phyloP scores from a whole-genome alignment of 2,113 vertebrate genomes.

The Tragulus kanchil region DNA sequence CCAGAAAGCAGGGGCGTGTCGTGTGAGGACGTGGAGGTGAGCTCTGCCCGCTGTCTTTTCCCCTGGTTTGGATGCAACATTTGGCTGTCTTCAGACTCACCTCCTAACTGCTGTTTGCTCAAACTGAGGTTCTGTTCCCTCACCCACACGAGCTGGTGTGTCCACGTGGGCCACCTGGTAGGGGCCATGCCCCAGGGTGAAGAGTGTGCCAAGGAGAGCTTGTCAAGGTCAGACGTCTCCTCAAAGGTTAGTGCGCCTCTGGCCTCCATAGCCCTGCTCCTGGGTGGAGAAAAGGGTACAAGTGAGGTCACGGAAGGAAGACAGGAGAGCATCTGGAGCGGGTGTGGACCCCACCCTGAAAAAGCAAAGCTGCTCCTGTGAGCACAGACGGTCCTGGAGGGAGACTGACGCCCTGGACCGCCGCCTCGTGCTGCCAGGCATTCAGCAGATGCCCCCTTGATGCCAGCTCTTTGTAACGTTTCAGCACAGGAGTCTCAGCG shows the following conservation, averaged over 20 bases:
- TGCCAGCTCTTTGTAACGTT: rapidly evolving
- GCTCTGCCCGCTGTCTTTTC: rapidly evolving
- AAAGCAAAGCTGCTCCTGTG: rapidly evolving
- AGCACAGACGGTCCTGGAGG: rapidly evolving
- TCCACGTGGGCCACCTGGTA: background rate
- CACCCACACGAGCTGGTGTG: background rate
- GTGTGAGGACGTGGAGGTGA: rapidly evolving
- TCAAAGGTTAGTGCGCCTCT: rapidly evolving
- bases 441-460: rapidly evolving
- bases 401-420: rapidly evolving
- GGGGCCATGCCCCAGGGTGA: too few relatives aligned
- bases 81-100: background rate
- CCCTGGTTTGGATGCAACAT: rapidly evolving
- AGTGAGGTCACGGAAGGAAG: background rate
- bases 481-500: rapidly evolving
- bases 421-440: rapidly evolving
- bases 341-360: background rate
- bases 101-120: background rate
- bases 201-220: background rate
- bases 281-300: rapidly evolving
- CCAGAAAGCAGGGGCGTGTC: background rate
- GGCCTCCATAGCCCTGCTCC: background rate
- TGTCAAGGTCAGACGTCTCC: background rate
- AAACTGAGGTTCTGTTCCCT: background rate
- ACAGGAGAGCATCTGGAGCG: background rate